phyloP scores from a whole-genome alignment of 2,113 vertebrate species.

The Dipodomys spectabilis region DNA sequence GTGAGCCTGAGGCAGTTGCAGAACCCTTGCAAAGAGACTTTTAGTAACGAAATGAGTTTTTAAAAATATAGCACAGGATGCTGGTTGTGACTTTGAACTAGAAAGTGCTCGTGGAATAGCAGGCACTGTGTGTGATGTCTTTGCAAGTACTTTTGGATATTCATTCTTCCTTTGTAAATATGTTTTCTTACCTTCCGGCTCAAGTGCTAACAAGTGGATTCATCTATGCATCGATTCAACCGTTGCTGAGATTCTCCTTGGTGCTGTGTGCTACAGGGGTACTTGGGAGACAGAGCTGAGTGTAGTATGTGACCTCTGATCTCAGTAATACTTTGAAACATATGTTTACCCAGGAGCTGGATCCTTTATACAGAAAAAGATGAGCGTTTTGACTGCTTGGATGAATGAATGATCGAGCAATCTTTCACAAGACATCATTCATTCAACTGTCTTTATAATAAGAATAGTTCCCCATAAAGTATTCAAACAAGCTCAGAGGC shows the following conservation, averaged over 20 bases:
- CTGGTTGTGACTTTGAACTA: background rate
- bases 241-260: background rate
- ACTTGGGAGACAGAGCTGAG: background rate
- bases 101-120: background rate
- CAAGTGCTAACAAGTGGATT: background rate
- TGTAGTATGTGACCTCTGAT: background rate
- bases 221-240: background rate
- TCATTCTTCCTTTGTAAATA: background rate
- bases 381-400: background rate
- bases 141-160: background rate
- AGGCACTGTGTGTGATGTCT: background rate
- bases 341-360: background rate
- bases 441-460: background rate
- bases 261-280: background rate
- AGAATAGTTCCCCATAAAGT: background rate
- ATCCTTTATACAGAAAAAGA: constrained; percentile 8
- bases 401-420: background rate
- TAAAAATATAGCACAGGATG: background rate
- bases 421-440: background rate
- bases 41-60: background rate
- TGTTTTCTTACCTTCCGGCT: background rate
- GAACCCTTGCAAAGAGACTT: constrained; percentile 34
- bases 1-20: constrained; percentile 10
- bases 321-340: background rate
- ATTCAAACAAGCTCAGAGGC: background rate